phyloP scores from a whole-genome alignment of 2,113 vertebrate species.

The Alligator sinensis region DNA sequence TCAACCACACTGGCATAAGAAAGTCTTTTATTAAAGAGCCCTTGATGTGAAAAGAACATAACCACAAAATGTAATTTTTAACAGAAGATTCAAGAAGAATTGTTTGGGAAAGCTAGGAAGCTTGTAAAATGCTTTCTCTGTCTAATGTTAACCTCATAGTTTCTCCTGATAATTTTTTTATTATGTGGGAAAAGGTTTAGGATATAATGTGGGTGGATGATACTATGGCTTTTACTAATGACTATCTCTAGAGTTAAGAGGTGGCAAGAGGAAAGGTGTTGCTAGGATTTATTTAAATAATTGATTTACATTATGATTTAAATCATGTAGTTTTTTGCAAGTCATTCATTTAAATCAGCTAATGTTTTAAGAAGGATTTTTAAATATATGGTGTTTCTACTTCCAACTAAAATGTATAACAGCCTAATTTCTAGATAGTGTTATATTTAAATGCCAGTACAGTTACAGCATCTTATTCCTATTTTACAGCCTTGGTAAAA shows the following conservation, averaged over 20 bases:
- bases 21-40: background rate
- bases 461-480: background rate
- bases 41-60: background rate
- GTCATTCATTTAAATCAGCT: background rate
- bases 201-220: background rate
- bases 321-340: background rate
- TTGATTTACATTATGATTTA: background rate
- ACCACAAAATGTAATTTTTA: background rate
- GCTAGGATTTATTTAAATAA: background rate
- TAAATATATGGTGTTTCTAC: background rate
- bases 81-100: background rate
- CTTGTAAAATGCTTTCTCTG: background rate
- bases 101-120: background rate
- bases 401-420: background rate
- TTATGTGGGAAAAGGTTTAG: background rate
- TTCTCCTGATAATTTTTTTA: rapidly evolving
- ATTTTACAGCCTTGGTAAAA: rapidly evolving
- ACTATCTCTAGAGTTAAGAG: background rate
- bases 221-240: background rate
- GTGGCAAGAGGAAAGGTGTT: background rate
- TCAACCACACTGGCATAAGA: background rate
- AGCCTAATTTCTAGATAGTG: background rate
- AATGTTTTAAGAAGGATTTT: background rate
- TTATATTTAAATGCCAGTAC: background rate
- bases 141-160: rapidly evolving